These are phyloP conservation scores for Erithacus rubecula DNA, from an alignment of 2,797 vertebrate genomes.

Conservation along the genomic window DNA sequence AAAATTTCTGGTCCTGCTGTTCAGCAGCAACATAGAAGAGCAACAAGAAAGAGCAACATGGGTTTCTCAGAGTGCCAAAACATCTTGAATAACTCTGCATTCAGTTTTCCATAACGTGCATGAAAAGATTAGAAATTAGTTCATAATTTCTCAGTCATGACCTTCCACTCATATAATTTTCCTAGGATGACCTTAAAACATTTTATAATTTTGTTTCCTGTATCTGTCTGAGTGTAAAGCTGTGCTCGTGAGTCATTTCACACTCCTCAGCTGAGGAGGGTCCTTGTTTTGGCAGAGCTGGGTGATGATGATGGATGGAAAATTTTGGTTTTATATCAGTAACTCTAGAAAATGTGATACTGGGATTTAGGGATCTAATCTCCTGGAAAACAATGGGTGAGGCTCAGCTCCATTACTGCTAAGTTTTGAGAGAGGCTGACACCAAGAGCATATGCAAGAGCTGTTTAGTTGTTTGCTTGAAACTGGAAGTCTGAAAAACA, in stretches of 20 bases:
- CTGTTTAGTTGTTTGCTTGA: background rate
- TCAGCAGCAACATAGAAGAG: background rate
- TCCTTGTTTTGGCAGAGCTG: constrained; percentile 52
- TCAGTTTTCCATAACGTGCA: background rate
- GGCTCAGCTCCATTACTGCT: constrained; percentile 7
- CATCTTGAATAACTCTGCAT: background rate
- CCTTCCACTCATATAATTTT: constrained; percentile 43
- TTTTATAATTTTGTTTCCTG: constrained; percentile 53
- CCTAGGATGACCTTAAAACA: constrained; percentile 43
- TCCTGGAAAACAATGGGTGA: constrained; percentile 29
- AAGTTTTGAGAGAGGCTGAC: background rate
- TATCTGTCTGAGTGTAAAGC: constrained; percentile 34
- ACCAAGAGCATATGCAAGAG: background rate
- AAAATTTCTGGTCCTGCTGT: background rate
- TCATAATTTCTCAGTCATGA: constrained; percentile 30
- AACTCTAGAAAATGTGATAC: constrained; percentile 56
- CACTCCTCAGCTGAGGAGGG: constrained; percentile 63
- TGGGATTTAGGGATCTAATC: constrained; percentile 60
- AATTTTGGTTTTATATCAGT: constrained; percentile 56
- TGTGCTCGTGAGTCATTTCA: constrained; percentile 42
- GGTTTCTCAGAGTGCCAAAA: background rate
- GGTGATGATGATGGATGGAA: constrained; percentile 65
- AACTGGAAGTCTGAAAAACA: background rate
- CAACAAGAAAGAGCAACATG: background rate
- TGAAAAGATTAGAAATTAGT: background rate